Evolutionary conservation across 1,140 invertebrate species (phyloP).

Genomic region (Cheumatopsyche charites): DNA sequence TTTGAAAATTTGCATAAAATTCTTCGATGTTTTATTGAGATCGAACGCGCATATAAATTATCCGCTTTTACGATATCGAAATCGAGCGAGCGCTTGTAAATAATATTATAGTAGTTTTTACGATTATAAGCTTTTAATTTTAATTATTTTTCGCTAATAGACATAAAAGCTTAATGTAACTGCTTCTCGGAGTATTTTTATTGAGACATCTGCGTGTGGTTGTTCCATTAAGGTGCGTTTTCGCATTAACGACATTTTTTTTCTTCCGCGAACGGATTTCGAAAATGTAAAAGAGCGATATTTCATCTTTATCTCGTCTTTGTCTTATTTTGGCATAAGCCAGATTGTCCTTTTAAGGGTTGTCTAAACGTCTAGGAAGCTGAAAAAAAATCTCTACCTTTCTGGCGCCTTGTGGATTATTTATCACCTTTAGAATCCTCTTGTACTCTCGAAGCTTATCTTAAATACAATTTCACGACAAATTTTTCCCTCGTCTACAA

Average conservation of each 20-base stretch:
- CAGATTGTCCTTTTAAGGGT: constrained; percentile 7
- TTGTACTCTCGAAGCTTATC: constrained; percentile 31
- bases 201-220: no score
- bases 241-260: background rate
- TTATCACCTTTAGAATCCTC: constrained; percentile 31
- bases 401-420: constrained; percentile 36
- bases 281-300: background rate
- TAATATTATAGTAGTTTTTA: background rate
- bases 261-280: background rate
- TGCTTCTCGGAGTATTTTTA: background rate
- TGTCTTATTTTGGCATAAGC: constrained; percentile 11
- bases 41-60: background rate
- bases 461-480: constrained; percentile 16
- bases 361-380: constrained; percentile 20
- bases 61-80: constrained; percentile 11
- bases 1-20: background rate
- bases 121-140: constrained; percentile 4
- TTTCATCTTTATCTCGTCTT: constrained; percentile 22
- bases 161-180: constrained; percentile 15
- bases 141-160: background rate
- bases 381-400: constrained; percentile 18
- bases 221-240: no score
- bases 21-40: background rate
- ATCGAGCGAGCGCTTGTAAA: background rate
- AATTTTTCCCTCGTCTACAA: no score